These are phyloP conservation scores for Hesperophylax magnus DNA, from an alignment of 1,140 invertebrate genomes.

Conservation along the genomic window DNA sequence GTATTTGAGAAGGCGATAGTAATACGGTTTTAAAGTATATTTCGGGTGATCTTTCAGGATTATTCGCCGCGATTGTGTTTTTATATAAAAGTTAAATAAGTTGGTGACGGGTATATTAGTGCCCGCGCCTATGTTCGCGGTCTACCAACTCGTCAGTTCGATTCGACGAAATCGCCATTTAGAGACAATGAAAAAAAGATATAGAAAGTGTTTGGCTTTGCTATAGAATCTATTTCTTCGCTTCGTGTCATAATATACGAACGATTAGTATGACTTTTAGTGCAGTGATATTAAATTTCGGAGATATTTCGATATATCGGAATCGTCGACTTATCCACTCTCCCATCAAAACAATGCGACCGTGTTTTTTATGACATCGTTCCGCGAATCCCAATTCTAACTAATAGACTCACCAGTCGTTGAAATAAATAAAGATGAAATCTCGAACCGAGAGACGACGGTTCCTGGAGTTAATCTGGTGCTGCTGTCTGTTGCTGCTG, in stretches of 20 bases:
- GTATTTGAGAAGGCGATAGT: not conserved
- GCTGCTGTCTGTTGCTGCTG: constrained; percentile 13
- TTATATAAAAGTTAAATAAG: not conserved
- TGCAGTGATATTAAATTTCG: not conserved
- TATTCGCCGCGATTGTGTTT: not conserved
- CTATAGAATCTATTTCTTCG: not conserved
- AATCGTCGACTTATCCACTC: constrained; percentile 5
- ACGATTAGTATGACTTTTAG: constrained; percentile 11
- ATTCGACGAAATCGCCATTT: constrained; percentile 40
- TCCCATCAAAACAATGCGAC: constrained; percentile 38
- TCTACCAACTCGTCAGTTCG: not conserved
- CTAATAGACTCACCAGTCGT: not conserved
- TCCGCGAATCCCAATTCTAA: constrained; percentile 33
- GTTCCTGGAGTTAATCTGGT: constrained; percentile 1
- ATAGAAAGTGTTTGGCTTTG: constrained; percentile 28
- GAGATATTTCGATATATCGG: not conserved
- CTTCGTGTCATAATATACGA: not conserved
- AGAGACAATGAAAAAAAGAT: constrained; percentile 45
- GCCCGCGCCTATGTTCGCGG: not conserved
- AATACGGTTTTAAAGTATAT: not conserved
- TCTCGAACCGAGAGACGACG: not conserved
- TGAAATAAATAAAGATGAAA: constrained; percentile 12
- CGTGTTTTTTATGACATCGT: constrained; percentile 43
- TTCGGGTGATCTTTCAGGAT: not conserved
- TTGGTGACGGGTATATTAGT: not conserved